Conservation (phyloP, 2,113 vertebrate species). For the Brevimyrus niger region DNA sequence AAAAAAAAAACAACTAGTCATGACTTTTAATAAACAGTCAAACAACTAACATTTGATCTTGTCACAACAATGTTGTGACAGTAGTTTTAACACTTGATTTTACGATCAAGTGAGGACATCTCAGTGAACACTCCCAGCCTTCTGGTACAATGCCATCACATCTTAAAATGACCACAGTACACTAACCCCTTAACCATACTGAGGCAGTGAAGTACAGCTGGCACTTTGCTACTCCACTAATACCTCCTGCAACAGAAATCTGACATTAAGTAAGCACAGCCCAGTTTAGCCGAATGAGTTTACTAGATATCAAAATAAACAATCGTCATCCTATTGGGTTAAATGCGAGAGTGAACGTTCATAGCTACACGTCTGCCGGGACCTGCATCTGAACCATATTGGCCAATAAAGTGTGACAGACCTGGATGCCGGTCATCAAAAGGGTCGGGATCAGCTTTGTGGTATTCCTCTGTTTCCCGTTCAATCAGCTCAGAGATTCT, state of each 20-base stretch:
- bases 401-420: constrained; percentile 40
- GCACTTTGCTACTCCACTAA: background rate
- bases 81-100: background rate
- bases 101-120: background rate
- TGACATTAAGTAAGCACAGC: background rate
- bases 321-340: background rate
- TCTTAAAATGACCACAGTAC: background rate
- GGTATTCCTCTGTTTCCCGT: constrained; percentile 94
- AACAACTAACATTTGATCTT: background rate
- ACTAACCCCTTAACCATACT: background rate
- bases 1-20: background rate
- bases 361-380: background rate
- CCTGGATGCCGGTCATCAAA: constrained; percentile 98
- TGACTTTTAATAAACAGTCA: background rate
- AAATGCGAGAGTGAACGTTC: background rate
- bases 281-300: background rate
- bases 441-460: constrained; percentile 94
- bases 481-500: constrained; percentile 97
- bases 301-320: background rate
- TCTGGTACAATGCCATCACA: background rate
- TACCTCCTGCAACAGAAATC: background rate
- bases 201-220: background rate
- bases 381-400: background rate
- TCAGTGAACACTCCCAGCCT: background rate
- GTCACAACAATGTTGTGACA: background rate